Base-by-base conservation (phyloP, 53 echinoderm and acorn worm species). In the Henricia sp. region DNA sequence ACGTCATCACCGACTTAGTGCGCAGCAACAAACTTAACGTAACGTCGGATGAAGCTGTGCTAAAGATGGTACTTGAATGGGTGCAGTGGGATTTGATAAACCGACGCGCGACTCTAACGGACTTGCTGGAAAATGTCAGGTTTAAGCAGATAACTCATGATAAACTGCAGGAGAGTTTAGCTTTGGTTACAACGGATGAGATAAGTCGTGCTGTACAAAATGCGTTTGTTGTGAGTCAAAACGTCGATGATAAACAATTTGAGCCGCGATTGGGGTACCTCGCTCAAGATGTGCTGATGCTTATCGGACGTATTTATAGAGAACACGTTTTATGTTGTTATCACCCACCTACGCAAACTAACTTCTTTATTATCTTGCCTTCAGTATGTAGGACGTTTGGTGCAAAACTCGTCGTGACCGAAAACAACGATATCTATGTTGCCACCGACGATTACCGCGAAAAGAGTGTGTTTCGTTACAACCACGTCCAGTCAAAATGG, bases 391-490 rank as follows among this genome's bases (percentile, higher is more conserved):
- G 89, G 35, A 86, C 88, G 1, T 83, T 91, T 60, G 94, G 94
- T 67, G 94, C 91, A 4, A 78, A 89, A 38, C 56, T 89, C 40
- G 83, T 74, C 16, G 94, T 94, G 0, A 92, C 89, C 6, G 70
- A 88, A 13, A 35, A 62, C 41, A 94, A 94, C 32, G 94, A 94
- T 23, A 80, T 94, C 44, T 94, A 91, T 55, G 40, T 84, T 17
- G 91, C 91, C 25, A 89, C 94, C 4, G 88, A 89, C 73, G 91
- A 94, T 66, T 91, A 89, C 46, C 86, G 86, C 13, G 91, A 94
- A 74, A 91, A 91, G 48, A 89, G 85, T 72, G 84, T 89, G 16
- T 94, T 85, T 60, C 74, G 83, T 21, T 94, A 88, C 38, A 94
- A 89, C 57, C 91, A 91, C 62, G 85, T 94, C 46, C 84, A 89